These are phyloP conservation scores for Nomada lathburiana DNA, from an alignment of 2,888 invertebrate genomes.

Conservation along the genomic window DNA sequence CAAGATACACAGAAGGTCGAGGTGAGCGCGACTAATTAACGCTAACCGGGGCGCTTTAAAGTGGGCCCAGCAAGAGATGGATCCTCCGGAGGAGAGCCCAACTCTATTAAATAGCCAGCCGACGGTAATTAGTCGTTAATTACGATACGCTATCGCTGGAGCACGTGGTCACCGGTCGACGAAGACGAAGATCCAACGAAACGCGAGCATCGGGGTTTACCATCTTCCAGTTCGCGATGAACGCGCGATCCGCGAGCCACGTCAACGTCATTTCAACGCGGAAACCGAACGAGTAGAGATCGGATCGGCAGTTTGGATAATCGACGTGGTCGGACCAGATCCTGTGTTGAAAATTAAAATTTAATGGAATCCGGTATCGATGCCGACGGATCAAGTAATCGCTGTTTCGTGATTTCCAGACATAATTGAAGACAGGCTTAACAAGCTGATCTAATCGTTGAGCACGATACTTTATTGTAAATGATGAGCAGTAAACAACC, in stretches of 20 bases:
- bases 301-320: slow-evolving; percentile 14
- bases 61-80: slow-evolving; percentile 31
- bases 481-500: not conserved
- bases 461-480: not conserved
- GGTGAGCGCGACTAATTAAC: slow-evolving; percentile 60
- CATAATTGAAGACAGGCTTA: not conserved
- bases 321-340: slow-evolving; percentile 4
- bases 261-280: slow-evolving; percentile 7
- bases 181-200: slow-evolving; percentile 13
- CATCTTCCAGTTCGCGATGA: not conserved
- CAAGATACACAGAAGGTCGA: slow-evolving; percentile 50
- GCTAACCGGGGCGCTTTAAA: slow-evolving; percentile 34
- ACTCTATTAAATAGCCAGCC: slow-evolving; percentile 47
- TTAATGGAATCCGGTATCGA: slow-evolving; percentile 6
- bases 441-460: slow-evolving; percentile 9
- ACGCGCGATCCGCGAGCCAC: slow-evolving; percentile 1
- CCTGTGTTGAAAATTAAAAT: slow-evolving; percentile 22
- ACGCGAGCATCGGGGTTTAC: slow-evolving; percentile 1
- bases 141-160: slow-evolving; percentile 42
- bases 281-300: slow-evolving; percentile 11
- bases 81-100: slow-evolving; percentile 21
- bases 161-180: not conserved
- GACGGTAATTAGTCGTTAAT: slow-evolving; percentile 58
- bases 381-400: slow-evolving; percentile 11
- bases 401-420: slow-evolving; percentile 1